Base-by-base conservation (phyloP, 2,113 vertebrate species). In the Nesoenas mayeri region DNA sequence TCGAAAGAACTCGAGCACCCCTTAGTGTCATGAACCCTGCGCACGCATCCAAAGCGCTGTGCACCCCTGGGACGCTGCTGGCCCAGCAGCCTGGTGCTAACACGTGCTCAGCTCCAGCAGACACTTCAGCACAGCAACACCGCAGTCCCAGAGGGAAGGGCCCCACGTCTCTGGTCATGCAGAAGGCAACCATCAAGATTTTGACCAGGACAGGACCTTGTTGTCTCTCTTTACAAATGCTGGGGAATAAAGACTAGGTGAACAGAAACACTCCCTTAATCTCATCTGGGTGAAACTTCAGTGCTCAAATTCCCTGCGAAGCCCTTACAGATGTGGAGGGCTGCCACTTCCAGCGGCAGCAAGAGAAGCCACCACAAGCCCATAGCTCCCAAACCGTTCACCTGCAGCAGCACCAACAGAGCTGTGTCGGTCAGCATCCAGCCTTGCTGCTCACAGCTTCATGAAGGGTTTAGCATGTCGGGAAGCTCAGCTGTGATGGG, bases 401-500 rank as follows among this genome's bases (percentile, higher is more conserved):
- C 19, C 0, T 3, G 47, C 13, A 53, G 79, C 60, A 84, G 5
- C 31, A 18, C 57, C 26, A 36, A 8, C 0, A 1, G 66, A 71
- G 48, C 38, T 5, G 3, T 1, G 21, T 51, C 75, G 40, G 9
- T 71, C 82, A 73, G 81, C 82, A 47, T 34, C 32, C 5, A 3
- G 28, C 51, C 73, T 58, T 10, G 25, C 60, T 40, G 85, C 78
- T 79, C 61, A 12, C 42, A 10, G 32, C 60, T 24, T 58, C 82
- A 31, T 3, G 28, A 60, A 26, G 70, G 61, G 15, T 29, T 71
- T 47, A 61, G 42, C 36, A 42, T 0, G 0, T 9, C 3, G 3
- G 53, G 36, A 58, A 80, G 34, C 42, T 60, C 2, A 0, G 38
- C 29, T 6, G 3, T 0, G 15, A 47, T 9, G 79, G 12, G 28